Percentiles rank a stretch among this genome's conserved stretches.
phyloP scores from a whole-genome alignment of 2,797 vertebrate species.

The Coreius guichenoti region DNA sequence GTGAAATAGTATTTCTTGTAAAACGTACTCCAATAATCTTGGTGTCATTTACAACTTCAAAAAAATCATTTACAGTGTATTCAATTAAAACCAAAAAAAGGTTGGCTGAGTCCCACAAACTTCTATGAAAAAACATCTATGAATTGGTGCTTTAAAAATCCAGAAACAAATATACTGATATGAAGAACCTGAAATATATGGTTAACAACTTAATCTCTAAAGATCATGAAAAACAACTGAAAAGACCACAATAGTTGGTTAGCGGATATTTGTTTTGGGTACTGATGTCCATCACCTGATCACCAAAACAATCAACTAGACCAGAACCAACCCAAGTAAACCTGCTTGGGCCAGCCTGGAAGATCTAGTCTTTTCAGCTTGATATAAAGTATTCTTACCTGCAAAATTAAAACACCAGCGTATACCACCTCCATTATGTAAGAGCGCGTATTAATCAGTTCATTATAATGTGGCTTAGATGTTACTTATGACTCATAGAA shows the following conservation, averaged over 20 bases:
- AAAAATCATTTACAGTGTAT: no score
- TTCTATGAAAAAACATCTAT: no score
- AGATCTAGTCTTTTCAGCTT: background rate
- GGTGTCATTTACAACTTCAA: no score
- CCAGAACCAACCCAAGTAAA: background rate
- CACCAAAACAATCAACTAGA: slow-evolving; percentile 10
- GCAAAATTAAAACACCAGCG: background rate
- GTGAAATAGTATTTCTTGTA: no score
- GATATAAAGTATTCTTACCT: background rate
- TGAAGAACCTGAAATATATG: background rate
- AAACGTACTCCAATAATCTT: no score
- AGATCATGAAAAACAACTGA: background rate
- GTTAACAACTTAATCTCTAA: background rate
- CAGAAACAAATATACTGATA: background rate
- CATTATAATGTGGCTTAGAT: background rate
- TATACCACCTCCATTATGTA: background rate
- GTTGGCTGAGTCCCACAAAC: background rate
- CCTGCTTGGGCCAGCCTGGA: background rate
- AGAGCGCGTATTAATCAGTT: background rate
- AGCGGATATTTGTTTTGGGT: background rate
- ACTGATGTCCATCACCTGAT: background rate
- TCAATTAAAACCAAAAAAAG: background rate
- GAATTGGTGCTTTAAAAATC: background rate
- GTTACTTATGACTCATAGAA: background rate
- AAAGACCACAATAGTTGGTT: background rate